Conservation (phyloP, 2,113 vertebrate genomes). For the Spilogale gracilis region DNA sequence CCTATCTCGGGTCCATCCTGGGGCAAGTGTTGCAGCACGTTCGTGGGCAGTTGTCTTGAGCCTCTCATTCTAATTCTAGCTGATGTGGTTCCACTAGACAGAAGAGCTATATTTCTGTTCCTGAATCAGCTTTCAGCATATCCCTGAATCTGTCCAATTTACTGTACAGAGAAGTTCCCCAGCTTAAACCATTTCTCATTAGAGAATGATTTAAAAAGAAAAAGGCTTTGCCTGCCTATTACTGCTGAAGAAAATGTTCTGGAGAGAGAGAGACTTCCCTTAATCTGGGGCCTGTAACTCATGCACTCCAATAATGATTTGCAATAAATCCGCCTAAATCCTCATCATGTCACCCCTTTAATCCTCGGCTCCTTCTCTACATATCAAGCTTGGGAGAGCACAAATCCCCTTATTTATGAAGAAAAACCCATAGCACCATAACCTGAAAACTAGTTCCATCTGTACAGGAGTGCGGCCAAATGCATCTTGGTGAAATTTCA, state of each 20-base stretch:
- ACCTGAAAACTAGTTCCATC: neutral
- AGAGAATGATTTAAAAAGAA: conserved; percentile 54
- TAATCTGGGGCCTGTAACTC: conserved; percentile 46
- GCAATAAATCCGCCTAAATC: conserved; percentile 53
- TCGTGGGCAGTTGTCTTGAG: neutral
- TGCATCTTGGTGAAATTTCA: conserved; percentile 50
- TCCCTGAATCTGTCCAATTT: conserved; percentile 67
- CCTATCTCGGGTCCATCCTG: neutral
- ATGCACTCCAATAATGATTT: conserved; percentile 31
- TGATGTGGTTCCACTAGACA: neutral
- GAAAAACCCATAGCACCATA: conserved; percentile 49
- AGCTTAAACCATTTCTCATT: conserved; percentile 70
- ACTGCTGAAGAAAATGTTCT: conserved; percentile 74
- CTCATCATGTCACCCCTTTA: neutral
- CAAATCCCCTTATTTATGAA: conserved; percentile 65
- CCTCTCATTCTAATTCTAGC: neutral
- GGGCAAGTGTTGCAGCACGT: neutral
- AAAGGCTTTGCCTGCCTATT: conserved; percentile 53
- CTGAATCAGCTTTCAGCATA: conserved; percentile 44
- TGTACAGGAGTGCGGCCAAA: neutral
- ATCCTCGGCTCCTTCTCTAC: neutral
- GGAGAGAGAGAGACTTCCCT: conserved; percentile 58
- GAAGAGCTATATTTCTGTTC: conserved; percentile 46
- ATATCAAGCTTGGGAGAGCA: conserved; percentile 21
- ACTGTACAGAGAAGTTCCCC: conserved; percentile 62